phyloP scores from a whole-genome alignment of 2,113 vertebrate genomes.

The Tachysurus fulvidraco region DNA sequence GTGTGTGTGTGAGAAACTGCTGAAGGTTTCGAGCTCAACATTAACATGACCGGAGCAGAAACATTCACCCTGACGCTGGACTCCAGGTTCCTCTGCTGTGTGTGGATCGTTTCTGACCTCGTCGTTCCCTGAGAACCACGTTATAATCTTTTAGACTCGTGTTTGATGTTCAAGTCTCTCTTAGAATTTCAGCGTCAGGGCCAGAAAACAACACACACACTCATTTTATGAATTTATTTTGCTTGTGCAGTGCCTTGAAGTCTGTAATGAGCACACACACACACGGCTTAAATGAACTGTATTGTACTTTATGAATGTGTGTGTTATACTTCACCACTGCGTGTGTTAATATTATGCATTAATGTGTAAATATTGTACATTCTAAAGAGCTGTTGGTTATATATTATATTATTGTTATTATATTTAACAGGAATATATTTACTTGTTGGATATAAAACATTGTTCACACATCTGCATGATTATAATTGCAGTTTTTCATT shows the following conservation, averaged over 20 bases:
- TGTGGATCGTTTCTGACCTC: neutral
- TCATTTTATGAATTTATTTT: conserved; percentile 8
- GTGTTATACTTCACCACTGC: neutral
- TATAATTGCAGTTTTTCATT: conserved; percentile 39
- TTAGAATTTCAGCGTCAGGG: neutral
- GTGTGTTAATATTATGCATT: conserved; percentile 48
- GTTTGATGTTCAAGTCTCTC: neutral
- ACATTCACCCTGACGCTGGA: neutral
- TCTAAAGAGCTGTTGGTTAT: conserved; percentile 38
- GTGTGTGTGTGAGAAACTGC: neutral
- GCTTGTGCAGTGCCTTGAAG: conserved; percentile 46
- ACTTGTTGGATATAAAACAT: conserved; percentile 10
- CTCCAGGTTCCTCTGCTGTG: neutral
- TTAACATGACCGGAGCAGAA: neutral
- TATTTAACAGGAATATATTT: conserved; percentile 41
- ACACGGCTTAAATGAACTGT: neutral
- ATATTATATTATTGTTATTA: conserved; percentile 34
- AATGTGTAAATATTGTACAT: conserved; percentile 58
- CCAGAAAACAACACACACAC: neutral
- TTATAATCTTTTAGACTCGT: neutral
- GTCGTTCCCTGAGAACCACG: neutral
- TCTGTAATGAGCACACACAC: conserved; percentile 5
- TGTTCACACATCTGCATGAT: neutral
- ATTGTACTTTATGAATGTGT: neutral
- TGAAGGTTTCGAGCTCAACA: neutral